Evolutionary conservation across 2,888 invertebrate genomes (phyloP), one percentile per base, ranked within the genome.

Genomic region (Disparrhopalites patrizii): DNA sequence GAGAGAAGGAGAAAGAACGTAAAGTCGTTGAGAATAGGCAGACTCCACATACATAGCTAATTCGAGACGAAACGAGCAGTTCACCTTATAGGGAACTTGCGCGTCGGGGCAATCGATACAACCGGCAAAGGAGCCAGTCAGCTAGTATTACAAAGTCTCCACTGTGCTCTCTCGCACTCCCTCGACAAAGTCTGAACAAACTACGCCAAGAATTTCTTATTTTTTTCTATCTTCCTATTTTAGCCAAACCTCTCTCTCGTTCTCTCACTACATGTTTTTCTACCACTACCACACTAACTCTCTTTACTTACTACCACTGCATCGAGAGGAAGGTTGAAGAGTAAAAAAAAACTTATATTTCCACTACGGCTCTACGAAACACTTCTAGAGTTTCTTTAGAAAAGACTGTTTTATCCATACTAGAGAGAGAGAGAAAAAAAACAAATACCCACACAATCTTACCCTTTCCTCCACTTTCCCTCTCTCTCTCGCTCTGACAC

Each of bases 81-180:
- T 57, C 56, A 57, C 56, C 56, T 57, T 57, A 57, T 38, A 57
- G 56, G 38, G 56, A 57, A 57, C 56, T 57, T 57, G 56, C 56
- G 56, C 56, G 56, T 57, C 38, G 4, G 23, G 38, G 38, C 56
- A 57, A 57, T 57, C 56, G 38, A 57, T 57, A 57, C 56, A 57
- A 57, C 56, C 56, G 56, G 56, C 56, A 57, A 57, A 20, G 56
- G 56, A 57, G 56, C 56, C 38, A 36, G 56, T 23, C 43, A 43
- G 7, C 43, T n/a, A 43, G 43, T 43, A 43, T 43, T 43, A 43
- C 43, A 10, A 20, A 20, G 23, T 57, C 56, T 36, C 38, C 56
- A 57, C 56, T 57, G 56, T 56, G 38, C 56, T n/a, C n/a, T n/a
- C n/a, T 57, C 56, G 27, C 38, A 57, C 56, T 57, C 56, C 56